A percentile compares a stretch with the other conserved stretches of the same genome.
Conservation (phyloP, 2,797 vertebrate genomes). For the Podarcis siculus region DNA sequence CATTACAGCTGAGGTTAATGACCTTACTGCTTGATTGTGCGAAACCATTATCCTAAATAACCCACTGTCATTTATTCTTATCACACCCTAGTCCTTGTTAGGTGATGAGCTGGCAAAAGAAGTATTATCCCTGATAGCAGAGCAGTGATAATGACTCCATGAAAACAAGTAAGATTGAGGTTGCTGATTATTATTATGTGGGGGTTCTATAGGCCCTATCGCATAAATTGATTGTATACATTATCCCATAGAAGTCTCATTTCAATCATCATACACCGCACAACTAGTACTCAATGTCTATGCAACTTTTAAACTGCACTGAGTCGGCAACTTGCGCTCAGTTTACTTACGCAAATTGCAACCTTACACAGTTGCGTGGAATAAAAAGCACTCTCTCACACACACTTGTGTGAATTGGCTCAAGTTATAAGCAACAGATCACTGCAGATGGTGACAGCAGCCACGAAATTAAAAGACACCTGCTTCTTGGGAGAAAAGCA, state of each 20-base stretch:
- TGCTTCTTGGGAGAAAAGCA: too few relatives aligned
- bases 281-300: neutral
- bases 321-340: too few relatives aligned
- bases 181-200: slow-evolving; percentile 1
- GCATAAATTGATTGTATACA: neutral
- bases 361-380: too few relatives aligned
- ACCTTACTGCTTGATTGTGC: neutral
- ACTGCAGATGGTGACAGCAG: too few relatives aligned
- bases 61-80: neutral
- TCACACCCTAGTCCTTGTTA: neutral
- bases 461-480: too few relatives aligned
- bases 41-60: neutral
- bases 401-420: neutral
- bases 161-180: neutral
- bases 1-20: neutral
- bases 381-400: too few relatives aligned
- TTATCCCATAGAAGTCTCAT: neutral
- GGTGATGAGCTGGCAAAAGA: neutral
- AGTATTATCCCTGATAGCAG: slow-evolving; percentile 3
- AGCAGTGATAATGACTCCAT: neutral
- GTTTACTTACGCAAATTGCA: too few relatives aligned
- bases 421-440: neutral
- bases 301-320: neutral
- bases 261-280: neutral
- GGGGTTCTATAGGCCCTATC: neutral